Evolutionary conservation across 2,888 invertebrate species (phyloP), one percentile per base, ranked within the genome.

Genomic region (Seladonia tumulorum): DNA sequence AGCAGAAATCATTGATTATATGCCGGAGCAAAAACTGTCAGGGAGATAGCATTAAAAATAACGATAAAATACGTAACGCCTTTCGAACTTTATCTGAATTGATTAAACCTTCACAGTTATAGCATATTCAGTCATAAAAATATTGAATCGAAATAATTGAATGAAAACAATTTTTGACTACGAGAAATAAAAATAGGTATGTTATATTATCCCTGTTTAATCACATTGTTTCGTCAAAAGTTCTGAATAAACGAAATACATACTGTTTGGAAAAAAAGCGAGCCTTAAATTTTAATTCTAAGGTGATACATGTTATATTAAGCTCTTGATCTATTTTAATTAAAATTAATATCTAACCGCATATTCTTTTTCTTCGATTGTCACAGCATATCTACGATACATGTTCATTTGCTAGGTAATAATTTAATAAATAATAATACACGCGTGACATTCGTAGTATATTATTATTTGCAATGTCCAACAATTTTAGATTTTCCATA

Each of bases 1-100:
- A 76, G 45, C 63, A 66, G 47, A 66, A 47, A 12, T 66, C 29
- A 75, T 53, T 29, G 53, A 53, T 75, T 75, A 53, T n/a, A 76
- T 12, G 22, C 66, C n/a, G 10, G 8, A 35, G 35, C 5, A 22
- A 68, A 76, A 18, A 35, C 29, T 42, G 45, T 22, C 29, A 5
- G 29, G 5, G 22, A 63, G n/a, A n/a, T 16, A n/a, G 53, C 22
- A 45, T 49, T 75, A 68, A 75, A 66, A 22, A 66, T 49, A 74
- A 25, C 25, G 47, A 16, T 35, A 22, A 35, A 47, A 66, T 74
- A 60, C 45, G 42, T 25, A 29, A 53, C 35, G n/a, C n/a, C 1
- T 74, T 71, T n/a, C 4, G n/a, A 45, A 25, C 29, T 29, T 14
- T 18, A 35, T 39, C 22, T 1, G 53, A 53, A 39, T 68, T 39